These are phyloP conservation scores for Columba guinea DNA, from an alignment of 2,797 vertebrate species.

Conservation along the genomic window DNA sequence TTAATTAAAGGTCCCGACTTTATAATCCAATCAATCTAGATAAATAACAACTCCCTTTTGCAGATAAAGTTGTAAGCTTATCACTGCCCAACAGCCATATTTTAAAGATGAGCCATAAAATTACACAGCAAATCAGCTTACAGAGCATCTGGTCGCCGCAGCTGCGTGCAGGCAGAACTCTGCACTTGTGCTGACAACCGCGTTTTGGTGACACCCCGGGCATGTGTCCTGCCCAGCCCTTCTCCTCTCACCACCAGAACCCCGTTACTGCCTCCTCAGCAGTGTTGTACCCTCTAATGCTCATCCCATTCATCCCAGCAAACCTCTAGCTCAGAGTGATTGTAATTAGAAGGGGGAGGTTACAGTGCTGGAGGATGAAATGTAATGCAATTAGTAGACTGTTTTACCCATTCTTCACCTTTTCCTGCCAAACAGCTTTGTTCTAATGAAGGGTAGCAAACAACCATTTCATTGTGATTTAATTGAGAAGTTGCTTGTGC, in stretches of 20 bases:
- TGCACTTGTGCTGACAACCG: background rate
- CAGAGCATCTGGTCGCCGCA: background rate
- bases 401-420: background rate
- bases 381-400: background rate
- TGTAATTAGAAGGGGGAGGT: background rate
- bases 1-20: conserved; percentile 42
- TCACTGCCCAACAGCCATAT: conserved; percentile 20
- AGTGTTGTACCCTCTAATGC: background rate
- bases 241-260: background rate
- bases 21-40: conserved; percentile 46
- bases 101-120: conserved; percentile 16
- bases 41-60: conserved; percentile 33
- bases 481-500: background rate
- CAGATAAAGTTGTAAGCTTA: conserved; percentile 18
- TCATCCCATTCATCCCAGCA: background rate
- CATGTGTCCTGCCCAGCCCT: background rate
- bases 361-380: background rate
- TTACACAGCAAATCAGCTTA: conserved; percentile 22
- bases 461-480: background rate
- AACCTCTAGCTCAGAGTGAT: background rate
- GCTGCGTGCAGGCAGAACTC: background rate
- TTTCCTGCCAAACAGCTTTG: conserved; percentile 4
- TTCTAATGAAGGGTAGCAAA: background rate
- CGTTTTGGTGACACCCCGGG: background rate
- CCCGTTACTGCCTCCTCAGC: background rate